Base-by-base conservation (phyloP, 2,797 vertebrate species). In the Myoxocephalus aenaeus region DNA sequence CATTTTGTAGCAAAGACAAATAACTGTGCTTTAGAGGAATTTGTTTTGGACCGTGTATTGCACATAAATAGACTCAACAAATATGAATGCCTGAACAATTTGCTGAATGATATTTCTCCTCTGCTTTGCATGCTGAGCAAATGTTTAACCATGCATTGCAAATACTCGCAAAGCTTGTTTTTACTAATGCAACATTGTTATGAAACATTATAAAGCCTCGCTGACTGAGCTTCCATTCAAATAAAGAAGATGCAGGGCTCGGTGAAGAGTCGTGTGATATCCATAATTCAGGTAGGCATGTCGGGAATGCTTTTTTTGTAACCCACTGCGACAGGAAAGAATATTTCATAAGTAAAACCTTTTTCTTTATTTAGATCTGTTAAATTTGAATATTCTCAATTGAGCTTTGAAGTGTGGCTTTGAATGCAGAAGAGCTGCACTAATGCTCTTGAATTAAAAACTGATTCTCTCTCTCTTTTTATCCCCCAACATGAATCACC, bases 131-230 rank as follows among this genome's bases (percentile, higher is more conserved):
- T 73, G 73, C 50, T 8, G 38, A 83, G 79, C 65, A 87, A 84
- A 89, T 90, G 83, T 82, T 84, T 86, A 92, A 81, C 86, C 85
- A 80, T 77, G 86, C 86, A 58, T 82, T 42, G 64, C 64, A 84
- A 92, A 91, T 59, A 65, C 18, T 54, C 74, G 83, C 74, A 17
- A 61, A 65, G 78, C 76, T 65, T 68, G 72, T 81, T 87, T 87
- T 81, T 86, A 50, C 73, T 87, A 87, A 90, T 92, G 77, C 87
- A 86, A 79, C 70, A 59, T 58, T 70, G 84, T 85, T 76, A 53
- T 68, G 65, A 71, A 80, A 72, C 71, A 38, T 14, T 22, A 77
- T 58, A 66, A 77, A 81, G 84, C 25, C 22, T 10, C 54, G 79
- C 76, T 32, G 69, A 82, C 80, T 70, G 51, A 42, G 77, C 74